Evolutionary conservation across 2,888 invertebrate genomes (phyloP), one percentile per base, ranked within the genome.

Genomic region (Melipona bicolor): DNA sequence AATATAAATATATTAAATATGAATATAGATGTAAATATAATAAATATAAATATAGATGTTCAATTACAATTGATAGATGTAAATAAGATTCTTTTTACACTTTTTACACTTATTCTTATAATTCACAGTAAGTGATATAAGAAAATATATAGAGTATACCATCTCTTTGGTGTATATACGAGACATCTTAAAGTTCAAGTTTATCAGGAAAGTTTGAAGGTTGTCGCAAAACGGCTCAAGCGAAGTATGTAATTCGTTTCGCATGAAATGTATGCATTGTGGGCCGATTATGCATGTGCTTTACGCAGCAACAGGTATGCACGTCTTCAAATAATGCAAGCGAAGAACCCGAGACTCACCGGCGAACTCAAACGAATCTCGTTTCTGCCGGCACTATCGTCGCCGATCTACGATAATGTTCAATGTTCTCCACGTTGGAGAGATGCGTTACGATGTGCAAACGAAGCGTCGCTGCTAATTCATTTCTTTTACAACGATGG

Each of bases 291-390:
- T 86, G 83, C 82, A 87, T 79, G 76, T 80, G 80, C 70, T 76
- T 88, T 75, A 69, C 74, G 65, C 59, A 83, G 87, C 87, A 87
- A 87, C 87, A 87, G 87, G 87, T 87, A 87, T 62, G 81, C 64
- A 68, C 67, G 78, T 81, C 72, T 77, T 65, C 74, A 62, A 87
- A 83, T 83, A 73, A 77, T 69, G 27, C 69, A 77, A 52, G 32
- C 67, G 59, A 54, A 65, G 52, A 54, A 69, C 43, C 49, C 50
- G 50, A 36, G 49, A 32, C n/a, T 69, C 82, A 49, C 70, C 4
- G 15, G 59, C 9, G n/a, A 27, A 11, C 43, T 27, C 68, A 83
- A 73, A 75, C 69, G 74, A 84, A 64, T 73, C 68, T 32, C 84
- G 69, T 70, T 71, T 56, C 69, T 56, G 32, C 17, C 9, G 27